A percentile compares a stretch with the other conserved stretches of the same genome.
Evolutionary conservation across 2,113 vertebrate species (phyloP).

Genomic region (Hystrix cristata): DNA sequence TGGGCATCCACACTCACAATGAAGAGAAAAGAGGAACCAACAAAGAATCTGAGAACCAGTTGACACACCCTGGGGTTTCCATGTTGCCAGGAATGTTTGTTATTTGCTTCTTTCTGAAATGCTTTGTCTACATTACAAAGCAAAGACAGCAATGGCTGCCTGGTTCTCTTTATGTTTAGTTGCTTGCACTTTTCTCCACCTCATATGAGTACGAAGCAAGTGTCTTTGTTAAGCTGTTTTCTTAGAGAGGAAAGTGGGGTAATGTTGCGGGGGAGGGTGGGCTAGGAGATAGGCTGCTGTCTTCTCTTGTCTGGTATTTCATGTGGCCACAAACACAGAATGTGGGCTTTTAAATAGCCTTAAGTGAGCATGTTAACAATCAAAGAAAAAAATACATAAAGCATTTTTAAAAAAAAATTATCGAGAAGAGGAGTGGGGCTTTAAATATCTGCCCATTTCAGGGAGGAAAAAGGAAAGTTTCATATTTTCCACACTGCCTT

Average conservation of each 20-base stretch:
- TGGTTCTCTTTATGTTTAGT: not conserved
- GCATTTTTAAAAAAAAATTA: not conserved
- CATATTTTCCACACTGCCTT: conserved; percentile 40
- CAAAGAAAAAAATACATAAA: not conserved
- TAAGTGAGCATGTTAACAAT: not conserved
- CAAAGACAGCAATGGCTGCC: not conserved
- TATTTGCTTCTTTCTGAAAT: not conserved
- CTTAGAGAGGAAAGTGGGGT: not conserved
- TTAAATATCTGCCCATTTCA: conserved; percentile 27
- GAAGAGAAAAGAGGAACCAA: not conserved
- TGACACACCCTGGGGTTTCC: not conserved
- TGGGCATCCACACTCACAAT: not conserved
- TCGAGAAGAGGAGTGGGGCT: not conserved
- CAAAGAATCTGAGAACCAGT: not conserved
- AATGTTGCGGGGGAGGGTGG: not conserved
- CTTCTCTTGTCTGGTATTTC: not conserved
- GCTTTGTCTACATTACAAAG: conserved; percentile 34
- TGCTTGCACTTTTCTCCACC: not conserved
- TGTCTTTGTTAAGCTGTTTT: not conserved
- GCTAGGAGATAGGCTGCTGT: not conserved
- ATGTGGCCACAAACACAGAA: not conserved
- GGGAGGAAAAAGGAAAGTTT: not conserved
- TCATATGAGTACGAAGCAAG: not conserved
- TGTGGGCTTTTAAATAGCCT: not conserved
- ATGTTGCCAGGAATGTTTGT: not conserved